Evolutionary conservation across 2,888 invertebrate species (phyloP), one percentile per base, ranked within the genome.

Genomic region (Frankliniella intonsa): DNA sequence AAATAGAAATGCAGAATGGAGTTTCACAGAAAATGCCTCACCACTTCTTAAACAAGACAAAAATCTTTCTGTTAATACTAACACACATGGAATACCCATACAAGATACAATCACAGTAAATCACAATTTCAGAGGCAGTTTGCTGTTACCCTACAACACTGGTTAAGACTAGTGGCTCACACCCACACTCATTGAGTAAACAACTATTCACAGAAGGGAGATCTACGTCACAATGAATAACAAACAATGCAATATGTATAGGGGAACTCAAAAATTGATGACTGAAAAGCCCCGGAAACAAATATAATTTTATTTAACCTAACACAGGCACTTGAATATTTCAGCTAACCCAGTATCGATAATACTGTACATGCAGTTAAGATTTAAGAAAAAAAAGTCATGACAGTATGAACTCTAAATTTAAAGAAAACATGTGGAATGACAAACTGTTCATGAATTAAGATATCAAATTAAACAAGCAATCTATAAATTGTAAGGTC

Each of bases 71-170:
- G 69, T 22, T 76, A 76, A 76, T 22, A 76, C 69, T 76, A 76
- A 12, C 25, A 76, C 69, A 76, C 69, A 25, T 76, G 69, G 69
- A 76, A 76, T 76, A 76, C 8, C 69, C 69, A 76, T 76, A 76
- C 69, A 76, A 22, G 25, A 25, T 76, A 76, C 22, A 76, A 76
- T 76, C 69, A 76, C 69, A 76, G 25, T 76, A 76, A 1, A 76
- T 76, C 69, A 76, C 69, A 76, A 76, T 76, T 10, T 76, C 25
- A 76, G 69, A 76, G 69, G 69, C 69, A 76, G 25, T n/a, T 76
- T 25, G 11, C 69, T 76, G 69, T 22, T 12, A 25, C 25, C 9
- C 25, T 25, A n/a, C 25, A 25, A 22, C 25, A 12, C 12, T 2
- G 22, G 69, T 76, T 22, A 22, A 76, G n/a, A n/a, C 25, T 22